A percentile compares a stretch with the other conserved stretches of the same genome.
phyloP scores from a whole-genome alignment of 2,113 vertebrate species.

The Macroglossus sobrinus region DNA sequence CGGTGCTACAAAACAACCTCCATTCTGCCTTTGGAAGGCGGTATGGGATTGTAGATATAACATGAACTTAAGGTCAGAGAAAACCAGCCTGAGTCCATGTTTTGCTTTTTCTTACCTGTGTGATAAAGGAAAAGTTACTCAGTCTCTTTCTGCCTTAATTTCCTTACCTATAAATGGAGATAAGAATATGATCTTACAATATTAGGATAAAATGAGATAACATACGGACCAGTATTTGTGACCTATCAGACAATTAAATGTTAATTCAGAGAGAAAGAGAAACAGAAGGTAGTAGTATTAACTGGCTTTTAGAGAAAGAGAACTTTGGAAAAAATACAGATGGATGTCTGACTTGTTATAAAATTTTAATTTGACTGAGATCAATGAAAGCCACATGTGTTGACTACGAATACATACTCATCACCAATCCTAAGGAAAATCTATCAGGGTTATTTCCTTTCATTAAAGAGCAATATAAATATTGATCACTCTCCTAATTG shows the following conservation, averaged over 20 bases:
- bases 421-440: slow-evolving; percentile 68
- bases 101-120: slow-evolving; percentile 6
- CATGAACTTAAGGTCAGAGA: not conserved
- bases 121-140: not conserved
- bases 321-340: slow-evolving; percentile 48
- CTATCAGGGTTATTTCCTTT: slow-evolving; percentile 70
- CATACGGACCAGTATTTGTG: not conserved
- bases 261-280: not conserved
- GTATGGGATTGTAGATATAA: not conserved
- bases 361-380: slow-evolving; percentile 62
- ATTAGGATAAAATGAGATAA: not conserved
- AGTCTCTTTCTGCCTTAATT: not conserved
- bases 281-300: not conserved
- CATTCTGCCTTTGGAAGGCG: not conserved
- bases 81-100: not conserved
- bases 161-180: not conserved
- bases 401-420: slow-evolving; percentile 40
- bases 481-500: slow-evolving; percentile 73
- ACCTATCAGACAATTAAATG: not conserved
- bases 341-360: slow-evolving; percentile 40
- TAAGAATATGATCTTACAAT: not conserved
- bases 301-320: slow-evolving; percentile 21
- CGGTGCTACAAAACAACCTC: not conserved
- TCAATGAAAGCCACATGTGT: slow-evolving; percentile 48
- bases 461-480: slow-evolving; percentile 65